Percentiles rank a stretch among this genome's conserved stretches.
Evolutionary conservation across 2,113 vertebrate genomes (phyloP).

Genomic region (Nothocercus julius): DNA sequence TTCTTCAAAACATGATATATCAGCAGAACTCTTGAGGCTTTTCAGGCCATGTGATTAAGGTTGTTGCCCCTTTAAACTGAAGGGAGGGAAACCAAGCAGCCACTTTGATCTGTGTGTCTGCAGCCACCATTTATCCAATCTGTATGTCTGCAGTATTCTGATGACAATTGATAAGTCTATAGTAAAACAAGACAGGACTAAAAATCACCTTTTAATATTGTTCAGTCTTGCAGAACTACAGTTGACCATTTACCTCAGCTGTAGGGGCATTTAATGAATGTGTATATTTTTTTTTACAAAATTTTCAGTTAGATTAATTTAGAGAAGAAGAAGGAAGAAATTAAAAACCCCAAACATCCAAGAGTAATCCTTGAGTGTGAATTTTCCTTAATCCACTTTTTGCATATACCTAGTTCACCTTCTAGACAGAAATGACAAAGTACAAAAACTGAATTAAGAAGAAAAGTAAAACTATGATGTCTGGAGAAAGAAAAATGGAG

Average conservation of each 20-base stretch:
- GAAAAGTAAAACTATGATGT: not conserved
- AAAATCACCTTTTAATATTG: not conserved
- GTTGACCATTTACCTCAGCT: not conserved
- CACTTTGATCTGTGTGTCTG: not conserved
- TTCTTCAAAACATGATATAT: not conserved
- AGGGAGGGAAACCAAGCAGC: not conserved
- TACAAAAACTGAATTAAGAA: not conserved
- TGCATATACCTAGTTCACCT: not conserved
- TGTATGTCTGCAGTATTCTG: not conserved
- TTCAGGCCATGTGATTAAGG: not conserved
- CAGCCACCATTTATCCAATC: not conserved
- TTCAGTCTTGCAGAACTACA: not conserved
- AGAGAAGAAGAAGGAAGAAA: too few relatives aligned
- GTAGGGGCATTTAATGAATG: not conserved
- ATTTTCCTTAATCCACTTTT: not conserved
- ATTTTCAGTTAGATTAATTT: not conserved
- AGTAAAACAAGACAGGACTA: not conserved
- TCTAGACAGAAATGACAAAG: not conserved
- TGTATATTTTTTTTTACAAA: not conserved
- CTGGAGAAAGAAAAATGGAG: not conserved
- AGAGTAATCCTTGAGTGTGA: not conserved
- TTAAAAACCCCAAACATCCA: not conserved
- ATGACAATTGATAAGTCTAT: not conserved
- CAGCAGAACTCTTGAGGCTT: not conserved
- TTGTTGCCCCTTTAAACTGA: not conserved